Evolutionary conservation across 2,888 invertebrate species (phyloP).

Genomic region (Vandiemenella viatica): DNA sequence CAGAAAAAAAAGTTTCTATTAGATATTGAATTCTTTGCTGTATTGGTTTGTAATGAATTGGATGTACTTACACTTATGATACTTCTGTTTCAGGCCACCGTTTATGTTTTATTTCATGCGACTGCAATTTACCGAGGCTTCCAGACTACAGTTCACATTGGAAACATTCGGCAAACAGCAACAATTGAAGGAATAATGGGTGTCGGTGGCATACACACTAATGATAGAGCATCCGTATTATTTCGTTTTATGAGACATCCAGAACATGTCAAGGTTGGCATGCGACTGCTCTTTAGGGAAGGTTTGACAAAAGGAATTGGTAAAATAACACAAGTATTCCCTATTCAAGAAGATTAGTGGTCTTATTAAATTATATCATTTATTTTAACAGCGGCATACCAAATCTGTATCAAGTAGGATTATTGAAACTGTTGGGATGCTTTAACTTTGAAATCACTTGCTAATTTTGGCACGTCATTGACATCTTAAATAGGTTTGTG

Average conservation of each 20-base stretch:
- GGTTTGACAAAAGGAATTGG: conserved; percentile 78
- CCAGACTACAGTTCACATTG: conserved; percentile 88
- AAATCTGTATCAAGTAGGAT: no score
- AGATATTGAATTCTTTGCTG: background rate
- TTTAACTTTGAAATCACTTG: background rate
- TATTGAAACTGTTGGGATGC: no score
- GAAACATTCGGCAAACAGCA: conserved; percentile 91
- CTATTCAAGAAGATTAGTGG: conserved; percentile 22
- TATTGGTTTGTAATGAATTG: background rate
- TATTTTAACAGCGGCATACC: no score
- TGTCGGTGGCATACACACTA: conserved; percentile 53
- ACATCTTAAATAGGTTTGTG: no score
- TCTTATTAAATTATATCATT: background rate
- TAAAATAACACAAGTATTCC: conserved; percentile 61
- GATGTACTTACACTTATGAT: background rate
- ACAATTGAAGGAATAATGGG: conserved; percentile 41
- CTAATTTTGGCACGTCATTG: background rate
- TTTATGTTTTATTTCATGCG: conserved; percentile 77
- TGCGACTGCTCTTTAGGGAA: conserved; percentile 69
- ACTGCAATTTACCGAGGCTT: conserved; percentile 71
- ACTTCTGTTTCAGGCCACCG: conserved; percentile 51
- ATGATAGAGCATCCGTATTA: conserved; percentile 70
- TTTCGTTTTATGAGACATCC: conserved; percentile 82
- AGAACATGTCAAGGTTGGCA: conserved; percentile 66
- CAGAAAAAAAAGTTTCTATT: no score